Evolutionary conservation across 2,797 vertebrate species (phyloP), one percentile per base, ranked within the genome.

Genomic region (Ciconia nigra): DNA sequence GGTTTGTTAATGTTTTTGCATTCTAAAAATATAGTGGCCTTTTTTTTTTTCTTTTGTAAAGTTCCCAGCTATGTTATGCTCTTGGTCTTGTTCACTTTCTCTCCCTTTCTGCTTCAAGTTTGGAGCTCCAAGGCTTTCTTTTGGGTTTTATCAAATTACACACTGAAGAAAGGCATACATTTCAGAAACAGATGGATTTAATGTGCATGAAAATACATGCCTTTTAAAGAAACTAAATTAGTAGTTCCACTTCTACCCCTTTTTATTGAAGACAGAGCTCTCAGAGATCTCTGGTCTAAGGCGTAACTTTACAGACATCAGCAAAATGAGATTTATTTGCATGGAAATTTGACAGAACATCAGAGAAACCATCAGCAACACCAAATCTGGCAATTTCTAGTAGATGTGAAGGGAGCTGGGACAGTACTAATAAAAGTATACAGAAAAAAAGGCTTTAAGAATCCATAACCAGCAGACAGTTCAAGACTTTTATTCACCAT

Each of bases 161-260:
- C 83, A 96, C 89, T 98, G 91, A 96, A 96, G 94, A 96, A 98
- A 98, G 97, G 96, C 83, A 89, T 97, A 91, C 92, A 96, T 98
- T 98, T 98, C 95, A 98, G 96, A 98, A 98, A 98, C 98, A 99
- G 98, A 99, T 99, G 98, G 98, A 98, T 98, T 98, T 98, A 98
- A 99, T 99, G 98, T 98, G 98, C 97, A 97, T 98, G 97, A 98
- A 98, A 98, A 98, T 98, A 98, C 97, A 98, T 98, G 97, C 95
- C 97, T 98, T 98, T 98, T 98, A 98, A 98, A 98, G 97, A 98
- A 98, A 98, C 97, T 97, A 98, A 99, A 99, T 99, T 98, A 99
- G 98, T 98, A 98, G 98, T 98, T 98, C 97, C 93, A 98, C 95
- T 98, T 98, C 98, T 98, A 97, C 94, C 87, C 96, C 88, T 97